Evolutionary conservation across 1,140 invertebrate species (phyloP), one percentile per base, ranked within the genome.

Genomic region (Sesamia nonagrioides): DNA sequence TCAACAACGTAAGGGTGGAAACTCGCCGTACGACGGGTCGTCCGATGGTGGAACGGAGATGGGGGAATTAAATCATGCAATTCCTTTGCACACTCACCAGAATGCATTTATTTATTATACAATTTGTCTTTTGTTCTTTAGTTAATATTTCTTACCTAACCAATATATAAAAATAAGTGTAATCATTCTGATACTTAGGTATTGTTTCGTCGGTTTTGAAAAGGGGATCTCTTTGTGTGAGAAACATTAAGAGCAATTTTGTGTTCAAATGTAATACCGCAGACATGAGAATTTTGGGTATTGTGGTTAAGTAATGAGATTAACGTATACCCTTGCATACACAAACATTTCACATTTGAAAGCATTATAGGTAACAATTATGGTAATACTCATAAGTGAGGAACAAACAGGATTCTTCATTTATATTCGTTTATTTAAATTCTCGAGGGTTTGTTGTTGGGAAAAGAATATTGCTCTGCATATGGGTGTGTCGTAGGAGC

Each of bases 281-380:
- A 69, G 66, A 69, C 66, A 69, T 18, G 18, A 69, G 66, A 50
- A 69, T 69, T 69, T 42, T 69, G 42, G 21, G 17, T 18, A 69
- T 42, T 50, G 42, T 69, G 33, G 66, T 50, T 69, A 69, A 68
- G 63, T 68, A 68, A 68, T 68, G 63, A 42, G 63, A 68, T 68
- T 68, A 68, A 13, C 63, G 42, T 33, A 68, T 50, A 69, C 66
- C 66, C 66, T 50, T 50, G 40, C 13, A 27, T 69, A 48, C 42
- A 69, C 66, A 69, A 69, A 69, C 66, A 21, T 50, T 69, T 48
- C 66, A 69, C 66, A 69, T 69, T 48, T 48, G 42, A 48, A 69
- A 45, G 42, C 66, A 42, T 56, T 69, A 50, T 50, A 69, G 15
- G 21, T 50, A 50, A 11, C 66, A 48, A 48, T 69, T 69, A 69